Percentiles rank a stretch among this genome's conserved stretches.
Evolutionary conservation across 2,113 vertebrate genomes (phyloP).

Genomic region (Siniperca knerii): DNA sequence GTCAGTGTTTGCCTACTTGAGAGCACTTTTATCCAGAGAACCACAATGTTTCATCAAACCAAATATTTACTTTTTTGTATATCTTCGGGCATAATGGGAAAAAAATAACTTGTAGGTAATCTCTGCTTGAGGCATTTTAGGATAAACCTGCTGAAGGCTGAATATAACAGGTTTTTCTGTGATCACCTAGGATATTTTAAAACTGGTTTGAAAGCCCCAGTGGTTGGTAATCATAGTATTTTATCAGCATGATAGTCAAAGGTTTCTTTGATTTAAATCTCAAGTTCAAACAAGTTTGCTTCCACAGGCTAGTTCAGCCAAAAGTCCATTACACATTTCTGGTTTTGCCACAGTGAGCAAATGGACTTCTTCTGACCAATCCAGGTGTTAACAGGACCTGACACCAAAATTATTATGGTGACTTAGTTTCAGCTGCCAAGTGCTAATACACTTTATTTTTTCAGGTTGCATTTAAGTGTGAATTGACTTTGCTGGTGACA

Average conservation of each 20-base stretch:
- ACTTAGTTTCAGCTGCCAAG: not conserved
- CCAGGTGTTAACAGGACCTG: not conserved
- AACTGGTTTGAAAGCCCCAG: not conserved
- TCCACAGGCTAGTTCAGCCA: not conserved
- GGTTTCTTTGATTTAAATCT: not conserved
- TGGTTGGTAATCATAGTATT: too few species aligned
- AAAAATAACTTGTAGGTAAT: not conserved
- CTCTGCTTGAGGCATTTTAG: not conserved
- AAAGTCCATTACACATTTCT: not conserved
- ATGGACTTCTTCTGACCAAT: not conserved
- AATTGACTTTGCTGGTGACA: conserved; percentile 3
- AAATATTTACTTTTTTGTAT: conserved; percentile 16
- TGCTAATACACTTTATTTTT: not conserved
- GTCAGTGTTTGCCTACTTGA: not conserved
- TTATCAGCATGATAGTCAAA: not conserved
- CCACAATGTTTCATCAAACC: not conserved
- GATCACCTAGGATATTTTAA: not conserved
- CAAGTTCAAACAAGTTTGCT: not conserved
- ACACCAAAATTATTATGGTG: not conserved
- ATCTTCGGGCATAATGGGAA: not conserved
- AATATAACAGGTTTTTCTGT: not conserved
- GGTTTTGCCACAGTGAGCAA: not conserved
- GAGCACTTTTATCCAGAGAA: not conserved
- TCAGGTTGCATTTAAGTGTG: not conserved
- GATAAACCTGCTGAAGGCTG: not conserved